Conservation (phyloP, 1,140 invertebrate genomes). For the Solenopsis invicta region DNA sequence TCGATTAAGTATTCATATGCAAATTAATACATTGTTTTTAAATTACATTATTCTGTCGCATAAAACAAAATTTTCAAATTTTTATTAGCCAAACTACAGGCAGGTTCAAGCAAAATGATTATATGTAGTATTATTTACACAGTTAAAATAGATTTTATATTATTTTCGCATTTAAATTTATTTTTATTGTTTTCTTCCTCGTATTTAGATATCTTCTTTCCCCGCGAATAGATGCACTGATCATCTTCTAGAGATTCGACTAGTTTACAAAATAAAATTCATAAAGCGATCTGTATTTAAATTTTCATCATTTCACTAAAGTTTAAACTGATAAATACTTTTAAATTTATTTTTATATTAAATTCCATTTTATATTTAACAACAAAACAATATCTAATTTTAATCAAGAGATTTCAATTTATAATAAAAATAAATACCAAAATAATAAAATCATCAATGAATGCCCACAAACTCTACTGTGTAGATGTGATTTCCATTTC, state of each 20-base stretch:
- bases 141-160: constrained; percentile 21
- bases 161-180: constrained; percentile 3
- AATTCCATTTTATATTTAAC: not conserved
- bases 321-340: constrained; percentile 9
- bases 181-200: constrained; percentile 13
- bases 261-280: not conserved
- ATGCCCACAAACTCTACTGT: not conserved
- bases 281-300: not conserved
- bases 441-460: not conserved
- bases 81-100: constrained; percentile 20
- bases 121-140: not conserved
- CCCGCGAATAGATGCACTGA: not conserved
- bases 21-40: constrained; percentile 16
- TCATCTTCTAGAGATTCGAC: not conserved
- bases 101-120: not conserved
- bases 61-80: constrained; percentile 17
- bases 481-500: not conserved
- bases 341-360: not conserved
- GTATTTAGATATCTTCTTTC: constrained; percentile 14
- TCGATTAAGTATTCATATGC: not conserved
- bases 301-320: not conserved
- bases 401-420: not conserved
- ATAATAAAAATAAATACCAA: constrained; percentile 9
- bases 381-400: not conserved
- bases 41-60: not conserved